Base-by-base conservation (phyloP, 2,113 vertebrate species). In the Gallinago media region DNA sequence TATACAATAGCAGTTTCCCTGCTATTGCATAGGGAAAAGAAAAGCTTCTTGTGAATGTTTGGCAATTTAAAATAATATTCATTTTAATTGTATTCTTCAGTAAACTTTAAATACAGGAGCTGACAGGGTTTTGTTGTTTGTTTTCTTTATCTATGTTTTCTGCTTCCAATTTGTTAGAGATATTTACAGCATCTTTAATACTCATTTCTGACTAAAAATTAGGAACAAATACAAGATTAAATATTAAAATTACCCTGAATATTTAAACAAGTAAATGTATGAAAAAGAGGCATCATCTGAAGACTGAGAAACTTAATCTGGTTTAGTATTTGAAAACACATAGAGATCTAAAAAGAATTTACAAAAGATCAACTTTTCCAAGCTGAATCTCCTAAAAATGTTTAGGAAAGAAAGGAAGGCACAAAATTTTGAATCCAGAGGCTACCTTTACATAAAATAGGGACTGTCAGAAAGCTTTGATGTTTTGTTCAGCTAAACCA, bases 401-500 rank as follows among this genome's bases (percentile, higher is more conserved):
- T 55, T 89, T 58, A 74, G 38, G 42, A 65, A 84, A 86, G 59
- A 88, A 77, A 84, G 38, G n/a, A 55, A 84, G 15, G 56, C 56
- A 63, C 23, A 54, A 85, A 25, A 85, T 74, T 88, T 71, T 59
- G 36, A 88, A 89, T 61, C 23, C 78, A 88, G 55, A 93, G 27
- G 36, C 81, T 88, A 89, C 56, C 50, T 75, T 61, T 79, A 72
- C 25, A 22, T 25, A 78, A 74, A 92, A 23, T 26, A 86, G 79
- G 54, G 26, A 62, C 55, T 84, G 55, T 52, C 73, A 87, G 62
- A 83, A 83, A 75, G 46, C 73, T 89, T 66, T 66, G 73, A 85
- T 71, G 81, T 46, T 95, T 70, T 85, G 59, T 89, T 89, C 77
- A 95, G 36, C 80, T 86, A 66, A 86, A 66, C 14, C 42, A 81